Evolutionary conservation across 2,888 invertebrate species (phyloP), one percentile per base, ranked within the genome.

Genomic region (Calameuta pallipes): DNA sequence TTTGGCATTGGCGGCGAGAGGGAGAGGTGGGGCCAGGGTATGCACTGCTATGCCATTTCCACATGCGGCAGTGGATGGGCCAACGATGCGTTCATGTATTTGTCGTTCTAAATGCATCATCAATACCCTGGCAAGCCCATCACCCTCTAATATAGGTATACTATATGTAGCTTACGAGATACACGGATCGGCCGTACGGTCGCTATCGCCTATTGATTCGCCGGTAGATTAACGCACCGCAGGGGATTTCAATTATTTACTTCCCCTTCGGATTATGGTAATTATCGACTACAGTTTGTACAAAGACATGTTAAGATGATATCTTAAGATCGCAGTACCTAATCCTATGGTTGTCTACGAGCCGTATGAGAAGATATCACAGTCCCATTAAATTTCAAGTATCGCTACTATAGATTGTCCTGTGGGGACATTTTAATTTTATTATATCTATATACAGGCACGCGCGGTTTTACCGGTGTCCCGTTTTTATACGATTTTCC

Each of bases 61-160:
- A 41, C 41, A 41, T 41, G 41, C 41, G 15, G 41, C 41, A 41
- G 41, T 15, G 41, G 41, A 41, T 41, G 41, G 15, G 41, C 41
- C 41, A 41, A 15, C 41, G 41, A 41, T 41, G 41, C 41, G 41
- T 41, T 41, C 74, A 12, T 74, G 74, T 74, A 35, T 74, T 74
- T 74, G 74, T 74, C 74, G 23, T 74, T 74, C 74, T 35, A 74
- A 74, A 74, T 35, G 74, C 74, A 74, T 35, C 74, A 74, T 74
- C 36, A 34, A 35, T 74, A 74, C 35, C 74, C 74, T 34, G n/a
- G 36, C 74, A n/a, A 74, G 74, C 74, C 36, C 74, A 15, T 70
- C 70, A 70, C 70, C 13, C 70, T 13, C 70, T 41, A 41, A 70
- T 33, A 30, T 30, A 70, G 30, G 70, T 70, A 74, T 34, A 35